Evolutionary conservation across 2,888 invertebrate genomes (phyloP), one percentile per base, ranked within the genome.

Genomic region (Phyllotreta cruciferae): DNA sequence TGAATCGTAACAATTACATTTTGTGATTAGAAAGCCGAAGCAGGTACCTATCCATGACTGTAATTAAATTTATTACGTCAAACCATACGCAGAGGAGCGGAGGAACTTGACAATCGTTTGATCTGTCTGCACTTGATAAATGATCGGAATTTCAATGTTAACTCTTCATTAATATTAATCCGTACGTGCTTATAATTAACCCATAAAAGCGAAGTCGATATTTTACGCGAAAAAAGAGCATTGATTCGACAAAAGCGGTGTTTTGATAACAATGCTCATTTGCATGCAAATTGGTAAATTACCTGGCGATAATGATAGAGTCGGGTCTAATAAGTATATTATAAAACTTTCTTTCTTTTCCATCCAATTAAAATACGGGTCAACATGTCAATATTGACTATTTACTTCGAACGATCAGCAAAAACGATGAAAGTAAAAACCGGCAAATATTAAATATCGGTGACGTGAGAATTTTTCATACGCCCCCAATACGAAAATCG

Each of bases 381-480:
- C 49, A 49, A 49, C 9, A 49, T 10, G 49, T 49, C 49, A 49
- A 49, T 49, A 49, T 49, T 49, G 34, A 35, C 35, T 49, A 34
- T 49, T 49, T 49, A 35, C 34, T 35, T 49, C 24, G 11, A 49
- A 49, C 34, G 8, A 35, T 13, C 34, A 49, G 3, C 11, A 49
- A 49, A 49, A 49, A 49, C 36, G 9, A 49, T 49, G 49, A 49
- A 49, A 49, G 49, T 49, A 49, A 49, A 49, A 49, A 49, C 49
- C 11, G 36, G 49, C 34, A 49, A 49, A 49, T 49, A 49, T 49
- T 49, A 49, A 49, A 44, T 38, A 47, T 49, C 55, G 34, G 60
- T 56, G 52, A 50, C 63, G 63, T 60, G 63, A 52, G 63, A 63
- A 44, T 60, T 64, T 24, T 57, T 54, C 35, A 41, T 52, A 56